Base-by-base conservation (phyloP, 2,113 vertebrate genomes). In the Cricetomys ansorgei region DNA sequence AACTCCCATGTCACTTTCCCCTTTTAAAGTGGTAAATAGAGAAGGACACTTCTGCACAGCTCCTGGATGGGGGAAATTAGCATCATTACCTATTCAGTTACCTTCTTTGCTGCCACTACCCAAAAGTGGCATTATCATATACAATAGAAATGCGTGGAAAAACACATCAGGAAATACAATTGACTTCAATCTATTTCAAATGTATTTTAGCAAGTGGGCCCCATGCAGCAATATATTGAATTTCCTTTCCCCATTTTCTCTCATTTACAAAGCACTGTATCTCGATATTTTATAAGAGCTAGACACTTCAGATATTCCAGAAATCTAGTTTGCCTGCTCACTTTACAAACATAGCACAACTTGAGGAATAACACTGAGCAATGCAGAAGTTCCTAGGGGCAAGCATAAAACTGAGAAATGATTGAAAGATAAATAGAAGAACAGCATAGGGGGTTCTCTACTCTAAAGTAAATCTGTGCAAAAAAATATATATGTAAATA, bases 91-190 rank as follows among this genome's bases (percentile, higher is more conserved):
- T 43, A 87, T 70, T 79, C 93, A 88, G 16, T 25, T 88, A 91
- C 11, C 3, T 69, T 72, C 65, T 23, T 1, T 94, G 81, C 73
- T 48, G 85, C 9, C n/a, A 79, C 29, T 43, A 70, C 34, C 50
- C 27, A 4, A 57, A 23, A 95, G 94, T 13, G 85, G 77, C 80
- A 95, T 96, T 93, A 94, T 97, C 64, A 94, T 75, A 91, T 34
- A 96, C 96, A 98, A 97, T 92, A 95, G 80, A 43, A 96, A 88
- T 90, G 85, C 92, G 92, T 64, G 23, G 64, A 94, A 94, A 86
- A 48, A 92, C 48, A 81, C 27, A 86, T 93, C 80, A 81, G 34
- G 37, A 57, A 85, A 93, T 59, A 69, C 73, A 96, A 96, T 86
- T 80, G 77, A 79, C 85, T 95, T 94, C 92, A 77, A 79, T 95